Percentiles rank a stretch among this genome's conserved stretches.
phyloP scores from a whole-genome alignment of 1,140 invertebrate species.

The Helicoverpa armigera region DNA sequence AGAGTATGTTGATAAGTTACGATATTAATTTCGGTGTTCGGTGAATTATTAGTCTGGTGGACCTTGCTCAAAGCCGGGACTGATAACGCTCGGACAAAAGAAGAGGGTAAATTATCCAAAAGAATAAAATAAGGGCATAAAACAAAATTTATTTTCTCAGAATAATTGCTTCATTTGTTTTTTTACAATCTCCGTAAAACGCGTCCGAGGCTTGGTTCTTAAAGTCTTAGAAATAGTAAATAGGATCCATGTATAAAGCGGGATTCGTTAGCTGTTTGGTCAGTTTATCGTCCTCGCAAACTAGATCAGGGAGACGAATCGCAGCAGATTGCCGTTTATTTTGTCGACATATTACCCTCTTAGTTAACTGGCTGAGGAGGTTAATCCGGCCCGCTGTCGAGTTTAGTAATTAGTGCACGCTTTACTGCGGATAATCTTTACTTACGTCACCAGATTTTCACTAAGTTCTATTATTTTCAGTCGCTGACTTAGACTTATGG shows the following conservation, averaged over 20 bases:
- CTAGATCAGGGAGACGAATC: constrained; percentile 61
- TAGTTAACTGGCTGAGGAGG: constrained; percentile 65
- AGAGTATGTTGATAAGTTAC: neutral
- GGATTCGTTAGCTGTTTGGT: constrained; percentile 44
- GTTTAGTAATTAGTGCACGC: constrained; percentile 62
- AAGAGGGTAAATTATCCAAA: neutral
- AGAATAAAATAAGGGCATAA: neutral
- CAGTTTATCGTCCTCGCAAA: constrained; percentile 46
- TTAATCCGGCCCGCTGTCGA: constrained; percentile 60
- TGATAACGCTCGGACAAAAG: neutral
- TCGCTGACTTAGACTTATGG: neutral
- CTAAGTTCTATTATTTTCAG: constrained; percentile 38
- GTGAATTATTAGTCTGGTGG: no score
- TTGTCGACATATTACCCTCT: constrained; percentile 66
- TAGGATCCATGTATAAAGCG: constrained; percentile 17
- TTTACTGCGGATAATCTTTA: constrained; percentile 60
- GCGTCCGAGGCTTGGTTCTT: constrained; percentile 9
- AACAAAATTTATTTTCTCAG: neutral
- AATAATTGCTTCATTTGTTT: constrained; percentile 14
- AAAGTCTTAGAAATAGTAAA: constrained; percentile 40
- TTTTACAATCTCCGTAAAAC: neutral
- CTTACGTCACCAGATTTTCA: constrained; percentile 52
- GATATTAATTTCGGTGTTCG: neutral
- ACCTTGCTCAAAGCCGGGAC: neutral
- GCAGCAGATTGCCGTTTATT: constrained; percentile 64